phyloP scores from a whole-genome alignment of 2,113 vertebrate genomes.

The Dasypus novemcinctus region DNA sequence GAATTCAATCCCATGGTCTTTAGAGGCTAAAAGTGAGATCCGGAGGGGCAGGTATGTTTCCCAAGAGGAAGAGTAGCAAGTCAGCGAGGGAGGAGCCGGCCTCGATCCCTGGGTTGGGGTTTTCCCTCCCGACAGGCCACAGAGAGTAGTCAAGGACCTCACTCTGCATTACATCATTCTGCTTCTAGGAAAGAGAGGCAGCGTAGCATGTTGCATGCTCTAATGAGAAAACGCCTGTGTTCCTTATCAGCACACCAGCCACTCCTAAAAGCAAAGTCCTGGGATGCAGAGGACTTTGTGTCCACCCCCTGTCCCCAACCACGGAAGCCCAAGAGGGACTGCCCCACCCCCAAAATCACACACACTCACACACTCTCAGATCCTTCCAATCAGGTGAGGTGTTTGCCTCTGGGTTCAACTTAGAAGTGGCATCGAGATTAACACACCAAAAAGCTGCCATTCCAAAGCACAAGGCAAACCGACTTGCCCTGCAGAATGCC shows the following conservation, averaged over 20 bases:
- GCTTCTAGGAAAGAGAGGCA: background rate
- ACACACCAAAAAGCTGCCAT: background rate
- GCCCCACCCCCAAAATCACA: background rate
- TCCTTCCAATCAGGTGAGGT: background rate
- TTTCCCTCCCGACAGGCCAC: background rate
- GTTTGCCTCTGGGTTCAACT: background rate
- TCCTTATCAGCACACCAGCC: fast-evolving
- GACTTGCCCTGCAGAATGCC: background rate
- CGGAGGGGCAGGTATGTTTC: background rate
- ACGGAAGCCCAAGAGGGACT: background rate
- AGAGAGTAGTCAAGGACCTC: fast-evolving
- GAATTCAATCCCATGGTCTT: background rate
- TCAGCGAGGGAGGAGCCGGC: background rate
- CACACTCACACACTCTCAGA: background rate
- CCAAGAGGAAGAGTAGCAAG: background rate
- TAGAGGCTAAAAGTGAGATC: background rate
- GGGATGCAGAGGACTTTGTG: background rate
- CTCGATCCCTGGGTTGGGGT: fast-evolving
- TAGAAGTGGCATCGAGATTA: background rate
- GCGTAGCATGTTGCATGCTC: background rate
- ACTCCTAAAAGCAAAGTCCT: background rate
- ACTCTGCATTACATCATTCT: background rate
- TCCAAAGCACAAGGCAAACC: background rate
- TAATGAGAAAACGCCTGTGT: background rate
- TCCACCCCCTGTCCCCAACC: background rate